Conservation (phyloP, 2,113 vertebrate genomes). For the Spea multiplicata region DNA sequence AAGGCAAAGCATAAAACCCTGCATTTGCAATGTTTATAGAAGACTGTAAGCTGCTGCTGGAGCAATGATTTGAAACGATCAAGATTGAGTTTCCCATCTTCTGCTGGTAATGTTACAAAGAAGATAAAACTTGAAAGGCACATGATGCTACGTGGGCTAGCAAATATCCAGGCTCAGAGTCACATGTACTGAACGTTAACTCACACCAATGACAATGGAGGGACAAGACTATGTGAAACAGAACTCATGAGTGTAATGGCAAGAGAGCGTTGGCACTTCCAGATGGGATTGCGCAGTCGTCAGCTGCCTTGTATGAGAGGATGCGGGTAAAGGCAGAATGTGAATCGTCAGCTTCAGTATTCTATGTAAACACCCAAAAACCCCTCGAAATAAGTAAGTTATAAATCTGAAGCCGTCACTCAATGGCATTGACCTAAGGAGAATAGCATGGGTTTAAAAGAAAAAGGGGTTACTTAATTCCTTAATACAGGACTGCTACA, state of each 20-base stretch:
- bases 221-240: no score
- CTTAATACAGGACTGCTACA: slow-evolving; percentile 49
- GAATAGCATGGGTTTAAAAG: neutral
- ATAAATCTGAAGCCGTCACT: neutral
- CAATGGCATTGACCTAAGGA: slow-evolving; percentile 4
- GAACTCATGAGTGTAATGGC: no score
- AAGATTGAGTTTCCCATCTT: neutral
- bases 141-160: slow-evolving; percentile 42
- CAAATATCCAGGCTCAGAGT: slow-evolving; percentile 26
- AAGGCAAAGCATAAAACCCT: neutral
- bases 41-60: neutral
- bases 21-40: neutral
- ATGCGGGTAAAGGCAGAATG: slow-evolving; percentile 14
- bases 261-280: slow-evolving; percentile 4
- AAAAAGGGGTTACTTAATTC: neutral
- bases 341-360: slow-evolving; percentile 18
- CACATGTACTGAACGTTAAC: slow-evolving; percentile 16
- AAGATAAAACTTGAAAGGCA: slow-evolving; percentile 40
- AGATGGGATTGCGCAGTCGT: slow-evolving; percentile 6
- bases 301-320: neutral
- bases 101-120: slow-evolving; percentile 36
- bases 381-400: neutral
- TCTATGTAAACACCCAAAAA: slow-evolving; percentile 1
- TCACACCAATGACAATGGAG: no score
- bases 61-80: slow-evolving; percentile 5